phyloP scores from a whole-genome alignment of 1,140 invertebrate genomes.

The Phthorimaea operculella region DNA sequence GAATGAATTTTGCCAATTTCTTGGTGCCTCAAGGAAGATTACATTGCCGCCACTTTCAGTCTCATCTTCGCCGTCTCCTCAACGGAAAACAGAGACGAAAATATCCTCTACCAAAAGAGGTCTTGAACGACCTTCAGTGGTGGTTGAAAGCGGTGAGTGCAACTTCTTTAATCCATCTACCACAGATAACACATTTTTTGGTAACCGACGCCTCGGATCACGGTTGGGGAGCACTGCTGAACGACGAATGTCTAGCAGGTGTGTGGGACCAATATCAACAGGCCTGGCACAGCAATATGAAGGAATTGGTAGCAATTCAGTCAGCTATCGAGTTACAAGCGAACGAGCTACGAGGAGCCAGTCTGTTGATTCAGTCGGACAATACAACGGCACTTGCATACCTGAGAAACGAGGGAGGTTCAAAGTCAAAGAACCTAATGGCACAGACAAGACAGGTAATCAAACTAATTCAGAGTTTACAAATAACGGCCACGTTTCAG shows the following conservation, averaged over 20 bases:
- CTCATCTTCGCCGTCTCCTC: background rate
- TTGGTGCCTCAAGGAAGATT: slow-evolving; percentile 2
- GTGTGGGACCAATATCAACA: background rate
- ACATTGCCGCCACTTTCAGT: background rate
- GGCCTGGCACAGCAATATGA: background rate
- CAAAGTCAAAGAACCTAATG: background rate
- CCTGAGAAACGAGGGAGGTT: background rate
- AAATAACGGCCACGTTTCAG: background rate
- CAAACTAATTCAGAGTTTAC: background rate
- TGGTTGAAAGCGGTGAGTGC: background rate
- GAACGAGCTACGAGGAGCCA: background rate
- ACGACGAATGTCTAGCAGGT: background rate
- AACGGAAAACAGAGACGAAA: background rate
- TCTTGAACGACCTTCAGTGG: background rate
- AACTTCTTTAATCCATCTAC: background rate
- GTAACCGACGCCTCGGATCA: background rate
- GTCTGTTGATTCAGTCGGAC: slow-evolving; percentile 1
- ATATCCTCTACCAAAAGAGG: background rate
- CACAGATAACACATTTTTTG: background rate
- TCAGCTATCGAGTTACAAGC: background rate
- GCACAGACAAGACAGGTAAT: background rate
- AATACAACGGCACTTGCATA: background rate
- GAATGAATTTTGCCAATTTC: slow-evolving; percentile 3
- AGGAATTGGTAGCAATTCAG: background rate
- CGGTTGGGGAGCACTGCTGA: slow-evolving; percentile 2